Percentiles rank a stretch among this genome's conserved stretches.
Conservation (phyloP, 2,113 vertebrate species). For the Pituophis catenifer region DNA sequence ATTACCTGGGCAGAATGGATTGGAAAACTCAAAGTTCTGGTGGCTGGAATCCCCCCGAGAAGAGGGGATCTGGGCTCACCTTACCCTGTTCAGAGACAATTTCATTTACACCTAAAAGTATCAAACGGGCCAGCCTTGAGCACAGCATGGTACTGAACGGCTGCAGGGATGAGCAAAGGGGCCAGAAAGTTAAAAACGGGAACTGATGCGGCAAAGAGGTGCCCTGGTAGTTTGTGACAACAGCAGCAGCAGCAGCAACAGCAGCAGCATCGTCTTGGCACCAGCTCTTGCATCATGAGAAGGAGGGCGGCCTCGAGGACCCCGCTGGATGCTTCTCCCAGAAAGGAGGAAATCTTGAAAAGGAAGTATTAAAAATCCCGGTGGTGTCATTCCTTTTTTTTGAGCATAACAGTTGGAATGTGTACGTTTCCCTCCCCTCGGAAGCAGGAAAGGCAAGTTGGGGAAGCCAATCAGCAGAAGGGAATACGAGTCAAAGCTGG, state of each 20-base stretch:
- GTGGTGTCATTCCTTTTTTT: constrained; percentile 39
- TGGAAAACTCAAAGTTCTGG: constrained; percentile 36
- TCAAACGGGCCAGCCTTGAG: constrained; percentile 62
- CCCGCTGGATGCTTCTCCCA: background rate
- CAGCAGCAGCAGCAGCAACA: background rate
- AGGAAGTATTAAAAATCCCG: constrained; percentile 60
- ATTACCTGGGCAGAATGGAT: constrained; percentile 10
- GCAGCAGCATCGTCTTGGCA: constrained; percentile 23
- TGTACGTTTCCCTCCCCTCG: constrained; percentile 24
- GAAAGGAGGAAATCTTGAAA: constrained; percentile 30
- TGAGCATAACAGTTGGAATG: constrained; percentile 39
- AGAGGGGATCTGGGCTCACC: constrained; percentile 49
- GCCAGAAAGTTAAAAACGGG: constrained; percentile 70
- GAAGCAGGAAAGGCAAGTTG: constrained; percentile 23
- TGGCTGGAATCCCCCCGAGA: constrained; percentile 8
- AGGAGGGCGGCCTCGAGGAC: constrained; percentile 10
- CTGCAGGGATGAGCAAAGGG: constrained; percentile 44
- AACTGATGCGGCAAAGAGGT: constrained; percentile 25
- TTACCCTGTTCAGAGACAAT: constrained; percentile 79
- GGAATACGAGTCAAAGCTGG: constrained; percentile 26
- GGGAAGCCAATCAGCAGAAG: constrained; percentile 24
- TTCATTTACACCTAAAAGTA: constrained; percentile 74
- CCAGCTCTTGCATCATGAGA: constrained; percentile 1
- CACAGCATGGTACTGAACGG: constrained; percentile 23
- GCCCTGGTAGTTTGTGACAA: constrained; percentile 15